A percentile compares a stretch with the other conserved stretches of the same genome.
phyloP scores from a whole-genome alignment of 2,888 invertebrate species.

The Eupeodes luniger region DNA sequence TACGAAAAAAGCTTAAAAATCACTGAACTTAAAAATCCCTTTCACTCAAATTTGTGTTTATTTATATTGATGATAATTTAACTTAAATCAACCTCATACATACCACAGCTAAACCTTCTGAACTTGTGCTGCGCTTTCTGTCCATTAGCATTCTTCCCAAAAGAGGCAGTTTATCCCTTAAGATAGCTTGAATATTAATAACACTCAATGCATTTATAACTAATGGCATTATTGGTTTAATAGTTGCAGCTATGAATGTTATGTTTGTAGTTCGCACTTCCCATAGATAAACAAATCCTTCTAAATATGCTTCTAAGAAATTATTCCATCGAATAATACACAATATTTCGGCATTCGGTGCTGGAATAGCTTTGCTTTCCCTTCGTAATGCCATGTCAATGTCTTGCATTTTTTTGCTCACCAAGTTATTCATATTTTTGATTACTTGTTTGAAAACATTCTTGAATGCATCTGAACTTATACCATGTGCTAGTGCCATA shows the following conservation, averaged over 20 bases:
- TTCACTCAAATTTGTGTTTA: too few relatives aligned
- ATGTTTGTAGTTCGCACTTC: constrained; percentile 79
- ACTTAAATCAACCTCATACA: not conserved
- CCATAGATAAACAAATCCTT: constrained; percentile 81
- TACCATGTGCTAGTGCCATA: constrained; percentile 27
- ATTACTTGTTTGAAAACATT: constrained; percentile 81
- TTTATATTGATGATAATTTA: too few relatives aligned
- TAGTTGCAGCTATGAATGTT: constrained; percentile 81
- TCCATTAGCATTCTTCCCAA: constrained; percentile 81
- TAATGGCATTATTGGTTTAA: constrained; percentile 81
- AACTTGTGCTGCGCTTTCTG: constrained; percentile 77
- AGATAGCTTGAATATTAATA: constrained; percentile 80
- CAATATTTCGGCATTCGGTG: constrained; percentile 81
- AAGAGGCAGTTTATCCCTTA: constrained; percentile 78
- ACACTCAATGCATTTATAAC: constrained; percentile 81
- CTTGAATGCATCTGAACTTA: constrained; percentile 61
- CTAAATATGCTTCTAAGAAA: constrained; percentile 81
- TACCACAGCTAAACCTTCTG: constrained; percentile 80
- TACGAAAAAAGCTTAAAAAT: too few relatives aligned
- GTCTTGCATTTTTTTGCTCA: constrained; percentile 83
- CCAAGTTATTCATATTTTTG: constrained; percentile 81
- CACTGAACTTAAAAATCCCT: too few relatives aligned
- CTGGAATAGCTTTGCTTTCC: constrained; percentile 81
- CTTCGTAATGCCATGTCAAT: constrained; percentile 82
- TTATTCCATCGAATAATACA: constrained; percentile 83